Evolutionary conservation across 92 coral and sea anemone species (phyloP), one percentile per base, ranked within the genome.

Genomic region (Scolanthus callimorphus): DNA sequence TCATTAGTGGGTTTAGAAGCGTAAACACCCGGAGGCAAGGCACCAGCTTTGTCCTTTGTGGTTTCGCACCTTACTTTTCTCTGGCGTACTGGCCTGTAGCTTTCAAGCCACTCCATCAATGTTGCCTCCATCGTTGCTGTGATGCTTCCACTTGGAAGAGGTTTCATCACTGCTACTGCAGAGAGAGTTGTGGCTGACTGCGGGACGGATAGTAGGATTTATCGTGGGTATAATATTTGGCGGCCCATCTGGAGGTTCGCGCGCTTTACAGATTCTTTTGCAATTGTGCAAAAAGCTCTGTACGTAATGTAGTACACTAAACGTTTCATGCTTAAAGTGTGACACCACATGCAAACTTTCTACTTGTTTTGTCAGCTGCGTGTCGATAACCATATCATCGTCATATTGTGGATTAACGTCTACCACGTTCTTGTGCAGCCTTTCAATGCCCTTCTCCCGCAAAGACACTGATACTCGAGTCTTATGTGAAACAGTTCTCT

Each of bases 281-380:
- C 74, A 62, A 68, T 79, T 27, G 71, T 67, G 13, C 83, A 79
- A 45, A 73, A 79, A n/a, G 64, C 73, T 74, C 41, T 53, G 69
- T 21, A 83, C 77, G 57, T 85, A 85, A 31, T 74, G 76, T 31
- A 74, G 79, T 23, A 62, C 77, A 56, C 80, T 81, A 65, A 85
- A 85, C 6, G 95, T 70, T 45, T 80, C 81, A 37, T 69, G 78
- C 61, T 81, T 80, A 44, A 81, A 76, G 69, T 81, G 85, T 27
- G 85, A 86, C 47, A 86, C 87, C 6, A 78, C 84, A 56, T 80
- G 84, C 22, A 80, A 46, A 59, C 76, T 80, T 39, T 81, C 74
- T 19, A 81, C 84, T 47, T 30, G 57, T n/a, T 79, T 64, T 10
- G 94, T 80, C 20, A 80, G 71, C 17, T 74, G 75, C 30, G 81